Conservation (phyloP, 2,113 vertebrate species). For the Mobula birostris region DNA sequence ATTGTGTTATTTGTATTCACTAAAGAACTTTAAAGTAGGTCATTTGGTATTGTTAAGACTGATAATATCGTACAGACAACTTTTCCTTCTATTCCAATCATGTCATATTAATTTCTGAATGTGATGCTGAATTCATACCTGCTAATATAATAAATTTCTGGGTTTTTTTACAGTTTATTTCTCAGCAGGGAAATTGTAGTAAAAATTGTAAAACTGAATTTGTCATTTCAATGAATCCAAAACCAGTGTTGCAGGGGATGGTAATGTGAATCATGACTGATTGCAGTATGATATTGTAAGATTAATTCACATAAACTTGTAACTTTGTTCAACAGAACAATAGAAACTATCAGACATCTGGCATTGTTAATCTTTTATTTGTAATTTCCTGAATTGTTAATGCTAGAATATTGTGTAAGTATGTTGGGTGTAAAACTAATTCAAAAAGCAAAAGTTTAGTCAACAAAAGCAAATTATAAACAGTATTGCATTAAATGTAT, state of each 20-base stretch:
- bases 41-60: not conserved
- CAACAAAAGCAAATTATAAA: not conserved
- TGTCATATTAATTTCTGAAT: not conserved
- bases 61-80: not conserved
- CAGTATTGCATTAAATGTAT: not conserved
- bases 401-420: not conserved
- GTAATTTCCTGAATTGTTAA: not conserved
- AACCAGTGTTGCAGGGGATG: not conserved
- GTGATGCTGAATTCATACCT: not conserved
- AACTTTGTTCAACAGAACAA: not conserved
- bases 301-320: not conserved
- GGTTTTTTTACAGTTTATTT: not conserved
- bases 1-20: not conserved
- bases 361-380: conserved; percentile 6
- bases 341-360: not conserved
- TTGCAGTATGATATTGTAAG: not conserved
- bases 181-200: not conserved
- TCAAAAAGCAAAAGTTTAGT: not conserved
- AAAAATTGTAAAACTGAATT: not conserved
- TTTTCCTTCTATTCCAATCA: not conserved
- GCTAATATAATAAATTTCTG: not conserved
- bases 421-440: not conserved
- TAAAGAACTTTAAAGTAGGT: not conserved
- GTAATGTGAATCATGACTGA: not conserved
- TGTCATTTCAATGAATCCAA: not conserved